Evolutionary conservation across 1,140 invertebrate genomes (phyloP).

Genomic region (Drosophila miranda): DNA sequence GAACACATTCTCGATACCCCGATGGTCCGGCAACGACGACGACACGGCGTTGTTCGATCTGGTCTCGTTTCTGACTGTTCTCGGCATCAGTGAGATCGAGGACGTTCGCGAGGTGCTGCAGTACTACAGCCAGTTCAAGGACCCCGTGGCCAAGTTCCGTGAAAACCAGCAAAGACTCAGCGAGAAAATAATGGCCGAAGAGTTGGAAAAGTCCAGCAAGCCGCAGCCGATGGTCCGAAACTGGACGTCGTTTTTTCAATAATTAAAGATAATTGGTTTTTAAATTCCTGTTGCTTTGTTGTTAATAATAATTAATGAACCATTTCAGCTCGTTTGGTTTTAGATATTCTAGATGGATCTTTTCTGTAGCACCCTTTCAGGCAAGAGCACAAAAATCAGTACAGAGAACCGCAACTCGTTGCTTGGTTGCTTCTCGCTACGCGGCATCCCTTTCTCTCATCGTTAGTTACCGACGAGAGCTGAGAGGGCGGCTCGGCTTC

Average conservation of each 20-base stretch:
- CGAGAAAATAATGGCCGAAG: conserved; percentile 85
- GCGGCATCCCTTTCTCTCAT: too few relatives aligned
- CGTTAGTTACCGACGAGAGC: too few relatives aligned
- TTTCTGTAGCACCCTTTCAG: too few relatives aligned
- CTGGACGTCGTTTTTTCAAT: conserved; percentile 65
- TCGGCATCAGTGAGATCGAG: conserved; percentile 92
- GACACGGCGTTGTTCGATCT: conserved; percentile 95
- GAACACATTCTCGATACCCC: conserved; percentile 94
- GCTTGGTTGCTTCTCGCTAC: too few relatives aligned
- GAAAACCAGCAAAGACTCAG: conserved; percentile 91
- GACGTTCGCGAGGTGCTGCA: conserved; percentile 96
- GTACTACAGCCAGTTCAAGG: conserved; percentile 96
- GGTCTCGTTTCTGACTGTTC: conserved; percentile 94
- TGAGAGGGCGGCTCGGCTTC: too few relatives aligned
- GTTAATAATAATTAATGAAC: too few relatives aligned
- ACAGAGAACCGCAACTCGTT: too few relatives aligned
- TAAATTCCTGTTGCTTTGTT: too few relatives aligned
- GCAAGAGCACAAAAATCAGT: too few relatives aligned
- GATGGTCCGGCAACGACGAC: conserved; percentile 96
- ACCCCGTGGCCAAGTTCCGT: conserved; percentile 95
- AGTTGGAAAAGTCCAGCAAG: conserved; percentile 79
- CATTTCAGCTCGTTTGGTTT: too few relatives aligned
- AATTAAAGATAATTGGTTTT: conserved; percentile 19
- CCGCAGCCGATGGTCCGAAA: conserved; percentile 65
- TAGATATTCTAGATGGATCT: too few relatives aligned